phyloP scores from a whole-genome alignment of 1,140 invertebrate species.

The Muscidifurax raptorellus region DNA sequence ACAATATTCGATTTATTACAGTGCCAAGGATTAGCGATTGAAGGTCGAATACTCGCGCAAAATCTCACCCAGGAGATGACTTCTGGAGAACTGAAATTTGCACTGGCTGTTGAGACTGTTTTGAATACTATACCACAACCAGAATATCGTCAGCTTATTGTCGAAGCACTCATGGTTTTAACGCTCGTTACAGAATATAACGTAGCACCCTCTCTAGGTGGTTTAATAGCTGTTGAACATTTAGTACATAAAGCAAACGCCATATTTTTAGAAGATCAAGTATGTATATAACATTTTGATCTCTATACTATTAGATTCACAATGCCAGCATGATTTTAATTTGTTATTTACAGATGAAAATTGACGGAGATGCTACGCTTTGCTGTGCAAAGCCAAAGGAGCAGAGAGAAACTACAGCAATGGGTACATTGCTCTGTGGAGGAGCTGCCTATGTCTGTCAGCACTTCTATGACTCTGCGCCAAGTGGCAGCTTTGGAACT shows the following conservation, averaged over 20 bases:
- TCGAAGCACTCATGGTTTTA: conserved; percentile 97
- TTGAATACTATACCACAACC: conserved; percentile 98
- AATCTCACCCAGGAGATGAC: conserved; percentile 99
- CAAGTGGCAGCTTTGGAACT: conserved; percentile 96
- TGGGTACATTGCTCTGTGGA: conserved; percentile 86
- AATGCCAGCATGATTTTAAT: background rate
- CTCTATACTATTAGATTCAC: background rate
- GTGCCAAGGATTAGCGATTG: conserved; percentile 94
- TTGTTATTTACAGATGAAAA: conserved; percentile 80
- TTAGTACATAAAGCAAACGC: conserved; percentile 96
- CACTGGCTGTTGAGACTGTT: conserved; percentile 97
- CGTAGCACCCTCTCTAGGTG: conserved; percentile 84
- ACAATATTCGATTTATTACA: conserved; percentile 66
- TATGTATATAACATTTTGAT: conserved; percentile 69
- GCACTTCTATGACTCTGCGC: conserved; percentile 98
- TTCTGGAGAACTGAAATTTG: conserved; percentile 98
- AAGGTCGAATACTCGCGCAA: conserved; percentile 91
- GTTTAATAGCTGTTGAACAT: conserved; percentile 92
- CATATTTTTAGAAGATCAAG: conserved; percentile 97
- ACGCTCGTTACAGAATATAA: conserved; percentile 94
- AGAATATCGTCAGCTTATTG: conserved; percentile 97
- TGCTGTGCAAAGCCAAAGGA: conserved; percentile 89
- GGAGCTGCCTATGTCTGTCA: conserved; percentile 96
- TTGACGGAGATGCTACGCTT: conserved; percentile 91
- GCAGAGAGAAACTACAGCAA: conserved; percentile 77